Conservation (phyloP, 2,797 vertebrate species). For the Halcyon badia region DNA sequence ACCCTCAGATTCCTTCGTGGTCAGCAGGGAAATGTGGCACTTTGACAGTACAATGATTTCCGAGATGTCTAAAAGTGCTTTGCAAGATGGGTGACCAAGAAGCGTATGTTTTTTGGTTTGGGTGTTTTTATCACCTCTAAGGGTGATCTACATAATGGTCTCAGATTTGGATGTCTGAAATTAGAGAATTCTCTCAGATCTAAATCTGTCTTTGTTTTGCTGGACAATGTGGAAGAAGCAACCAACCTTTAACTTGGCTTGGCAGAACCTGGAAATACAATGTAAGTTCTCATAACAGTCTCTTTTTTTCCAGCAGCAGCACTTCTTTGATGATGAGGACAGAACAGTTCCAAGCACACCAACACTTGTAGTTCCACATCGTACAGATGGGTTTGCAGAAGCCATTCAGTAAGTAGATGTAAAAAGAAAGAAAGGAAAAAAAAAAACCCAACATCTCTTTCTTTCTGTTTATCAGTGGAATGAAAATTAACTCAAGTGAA, state of each 20-base stretch:
- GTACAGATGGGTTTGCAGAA: conserved; percentile 93
- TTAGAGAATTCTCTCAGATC: background rate
- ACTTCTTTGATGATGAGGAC: conserved; percentile 95
- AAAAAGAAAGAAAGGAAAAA: background rate
- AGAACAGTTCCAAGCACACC: conserved; percentile 95
- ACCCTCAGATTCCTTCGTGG: background rate
- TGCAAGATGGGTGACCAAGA: background rate
- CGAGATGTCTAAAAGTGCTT: background rate
- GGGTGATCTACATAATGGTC: background rate
- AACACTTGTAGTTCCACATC: conserved; percentile 91
- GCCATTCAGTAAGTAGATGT: conserved; percentile 90
- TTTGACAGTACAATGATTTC: background rate
- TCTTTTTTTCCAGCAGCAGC: conserved; percentile 84
- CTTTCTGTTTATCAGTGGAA: background rate
- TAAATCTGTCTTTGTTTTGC: background rate
- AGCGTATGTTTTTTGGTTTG: background rate
- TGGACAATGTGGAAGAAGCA: background rate
- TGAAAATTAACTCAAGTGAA: background rate
- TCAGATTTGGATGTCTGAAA: background rate
- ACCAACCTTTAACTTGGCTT: background rate
- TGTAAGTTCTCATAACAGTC: background rate
- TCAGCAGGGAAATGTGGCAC: background rate
- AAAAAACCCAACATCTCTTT: background rate
- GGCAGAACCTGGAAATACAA: background rate
- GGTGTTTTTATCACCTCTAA: background rate